Base-by-base conservation (phyloP, 2,888 invertebrate species). In the Apodemia zela region DNA sequence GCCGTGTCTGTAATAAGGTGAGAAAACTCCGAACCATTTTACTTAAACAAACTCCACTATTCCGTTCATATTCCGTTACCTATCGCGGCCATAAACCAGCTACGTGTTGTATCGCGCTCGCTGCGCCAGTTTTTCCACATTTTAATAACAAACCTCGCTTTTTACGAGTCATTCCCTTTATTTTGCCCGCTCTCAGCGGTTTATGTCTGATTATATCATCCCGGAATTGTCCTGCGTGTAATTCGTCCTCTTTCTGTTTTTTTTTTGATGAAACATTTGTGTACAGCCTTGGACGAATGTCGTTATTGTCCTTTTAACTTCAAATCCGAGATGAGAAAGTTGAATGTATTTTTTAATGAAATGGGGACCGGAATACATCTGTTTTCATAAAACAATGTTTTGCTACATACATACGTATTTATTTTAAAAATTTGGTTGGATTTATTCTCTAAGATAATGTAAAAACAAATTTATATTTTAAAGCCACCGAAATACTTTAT, bases 131-230 rank as follows among this genome's bases (percentile, higher is more conserved):
- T 63, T 59, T 64, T 65, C 42, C 65, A 51, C 68, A 65, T 65
- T 68, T 68, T 70, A 68, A 68, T 71, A 70, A 69, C 65, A 64
- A 69, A 66, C 63, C 63, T 63, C 65, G 66, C 65, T 60, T 66
- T 68, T 69, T 67, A 69, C 69, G 67, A 69, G 66, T 64, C 67
- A 71, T 67, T 64, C 63, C 68, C 63, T 68, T 71, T 68, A 67
- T 71, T 68, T 69, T 64, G 57, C 60, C 60, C 45, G 60, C 63
- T 62, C 62, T 62, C 65, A 68, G 66, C 33, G 66, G 65, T 66
- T 70, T 68, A 69, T 66, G 64, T 67, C 65, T 68, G 71, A 72
- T 71, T 71, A 69, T 67, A 69, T 70, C 70, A 67, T 66, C 57
- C 68, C 67, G 71, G 70, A 68, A 70, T 69, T 65, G 68, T 66